Base-by-base conservation (phyloP, 2,797 vertebrate species). In the Muraenolepis orangiensis region DNA sequence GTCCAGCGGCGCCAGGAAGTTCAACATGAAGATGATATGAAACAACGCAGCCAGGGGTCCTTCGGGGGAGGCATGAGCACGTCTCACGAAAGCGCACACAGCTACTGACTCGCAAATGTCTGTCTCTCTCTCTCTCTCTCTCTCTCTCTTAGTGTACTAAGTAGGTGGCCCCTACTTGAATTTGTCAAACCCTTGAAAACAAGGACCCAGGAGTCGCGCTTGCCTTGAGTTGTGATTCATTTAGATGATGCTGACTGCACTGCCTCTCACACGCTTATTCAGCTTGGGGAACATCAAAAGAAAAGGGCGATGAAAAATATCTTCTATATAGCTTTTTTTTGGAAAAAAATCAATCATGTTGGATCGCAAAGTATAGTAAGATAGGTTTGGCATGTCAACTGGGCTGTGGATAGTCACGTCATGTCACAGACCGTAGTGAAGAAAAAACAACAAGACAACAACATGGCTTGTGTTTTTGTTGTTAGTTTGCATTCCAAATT, bases 21-120 rank as follows among this genome's bases (percentile, higher is more conserved):
- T 99, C 92, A 99, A 99, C 81, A 99, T 99, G 98, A 99, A 98
- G 87, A 99, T 99, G 98, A 99, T 99, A 90, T 99, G 94, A 98
- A 93, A 94, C 91, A 89, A 94, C 91, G 92, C 94, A 94, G 93
- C 93, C 94, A 95, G 93, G 93, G 93, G 92, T 90, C 90, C 84
- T 36, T 86, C 82, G 74, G 93, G 93, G 91, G 93, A 94, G 88
- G 93, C 93, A 92, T 94, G 87, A 92, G 92, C 91, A 91, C 91
- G 88, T 91, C 85, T 90, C 81, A 87, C 71, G 13, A 90, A 89
- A 91, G 90, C 91, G 18, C 92, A 91, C 92, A 92, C 92, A 93
- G 93, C 90, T 76, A 68, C 86, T 85, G 82, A 91, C 83, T 89
- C 88, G 80, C 93, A 93, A 88, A 90, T 83, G 87, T 81, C 81